Evolutionary conservation across 2,797 vertebrate genomes (phyloP).

Genomic region (Otolemur crassicaudatus): DNA sequence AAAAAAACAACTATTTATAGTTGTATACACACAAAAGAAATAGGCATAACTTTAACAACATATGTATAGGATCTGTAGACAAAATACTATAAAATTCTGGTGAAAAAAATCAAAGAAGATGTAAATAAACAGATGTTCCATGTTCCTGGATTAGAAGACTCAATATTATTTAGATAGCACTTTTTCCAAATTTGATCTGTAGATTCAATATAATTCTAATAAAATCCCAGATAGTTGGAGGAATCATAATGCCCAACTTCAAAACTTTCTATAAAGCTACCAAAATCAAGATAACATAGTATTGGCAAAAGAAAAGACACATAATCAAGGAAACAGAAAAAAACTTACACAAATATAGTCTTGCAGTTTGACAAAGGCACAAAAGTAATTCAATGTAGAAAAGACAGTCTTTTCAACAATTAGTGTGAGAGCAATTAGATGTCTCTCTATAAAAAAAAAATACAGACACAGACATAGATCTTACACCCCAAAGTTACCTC

Average conservation of each 20-base stretch:
- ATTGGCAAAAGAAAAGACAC: background rate
- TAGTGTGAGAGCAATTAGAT: background rate
- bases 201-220: background rate
- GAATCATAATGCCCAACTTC: background rate
- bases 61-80: background rate
- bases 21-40: background rate
- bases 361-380: background rate
- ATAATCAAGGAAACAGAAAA: background rate
- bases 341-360: background rate
- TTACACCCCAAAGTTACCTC: background rate
- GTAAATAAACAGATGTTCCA: background rate
- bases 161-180: background rate
- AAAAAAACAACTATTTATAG: background rate
- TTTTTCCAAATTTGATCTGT: background rate
- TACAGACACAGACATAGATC: background rate
- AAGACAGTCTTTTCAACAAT: background rate
- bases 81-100: slow-evolving; percentile 15
- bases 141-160: background rate
- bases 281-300: background rate
- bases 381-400: slow-evolving; percentile 7
- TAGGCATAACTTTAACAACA: background rate
- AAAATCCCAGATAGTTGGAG: background rate
- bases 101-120: background rate
- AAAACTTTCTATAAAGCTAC: background rate
- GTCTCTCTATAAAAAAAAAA: background rate